phyloP scores from a whole-genome alignment of 2,113 vertebrate genomes.

The Onychostoma macrolepis region DNA sequence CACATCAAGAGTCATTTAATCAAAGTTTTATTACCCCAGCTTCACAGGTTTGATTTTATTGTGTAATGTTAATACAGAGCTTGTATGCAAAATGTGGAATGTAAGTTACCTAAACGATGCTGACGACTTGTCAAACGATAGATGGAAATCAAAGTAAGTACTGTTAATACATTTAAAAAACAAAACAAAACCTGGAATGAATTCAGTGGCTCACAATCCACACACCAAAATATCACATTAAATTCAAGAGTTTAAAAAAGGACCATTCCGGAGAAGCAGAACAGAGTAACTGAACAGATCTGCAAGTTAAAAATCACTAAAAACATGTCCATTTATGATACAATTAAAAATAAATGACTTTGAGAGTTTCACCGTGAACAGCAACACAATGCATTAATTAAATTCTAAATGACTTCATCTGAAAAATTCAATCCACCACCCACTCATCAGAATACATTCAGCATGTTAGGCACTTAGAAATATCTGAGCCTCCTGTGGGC shows the following conservation, averaged over 20 bases:
- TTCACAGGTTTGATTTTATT: neutral
- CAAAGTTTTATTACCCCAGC: neutral
- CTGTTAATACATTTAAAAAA: constrained; percentile 42
- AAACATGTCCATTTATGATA: neutral
- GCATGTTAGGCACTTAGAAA: constrained; percentile 18
- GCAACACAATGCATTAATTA: neutral
- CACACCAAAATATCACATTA: constrained; percentile 17
- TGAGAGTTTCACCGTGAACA: neutral
- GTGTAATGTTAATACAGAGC: neutral
- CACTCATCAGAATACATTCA: neutral
- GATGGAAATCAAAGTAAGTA: neutral
- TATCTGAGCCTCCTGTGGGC: neutral
- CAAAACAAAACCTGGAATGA: constrained; percentile 16
- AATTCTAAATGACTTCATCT: neutral
- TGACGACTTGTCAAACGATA: neutral
- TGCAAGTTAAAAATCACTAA: constrained; percentile 1
- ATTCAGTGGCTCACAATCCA: constrained; percentile 11
- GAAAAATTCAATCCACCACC: neutral
- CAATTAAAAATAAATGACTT: neutral
- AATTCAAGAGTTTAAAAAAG: constrained; percentile 3
- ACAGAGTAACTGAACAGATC: neutral
- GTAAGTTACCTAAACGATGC: neutral
- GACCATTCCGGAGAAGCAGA: neutral
- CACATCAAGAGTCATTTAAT: neutral
- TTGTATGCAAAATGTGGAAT: constrained; percentile 19